Conservation (phyloP, 2,888 invertebrate genomes). For the Caenorhabditis imperialis region DNA sequence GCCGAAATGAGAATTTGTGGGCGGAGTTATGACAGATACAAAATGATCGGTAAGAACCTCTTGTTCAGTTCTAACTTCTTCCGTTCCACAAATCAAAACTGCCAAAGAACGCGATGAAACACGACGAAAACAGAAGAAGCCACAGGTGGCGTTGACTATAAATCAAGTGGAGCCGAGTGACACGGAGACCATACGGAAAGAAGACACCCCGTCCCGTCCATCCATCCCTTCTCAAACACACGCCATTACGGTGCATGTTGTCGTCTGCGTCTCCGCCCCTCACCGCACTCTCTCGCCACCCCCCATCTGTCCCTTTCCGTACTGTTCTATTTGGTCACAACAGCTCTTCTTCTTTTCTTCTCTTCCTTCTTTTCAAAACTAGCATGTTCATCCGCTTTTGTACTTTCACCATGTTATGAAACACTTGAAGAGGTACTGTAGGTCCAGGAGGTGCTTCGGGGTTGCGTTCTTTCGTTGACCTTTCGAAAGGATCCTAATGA, state of each 20-base stretch:
- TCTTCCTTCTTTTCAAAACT: conserved; percentile 28
- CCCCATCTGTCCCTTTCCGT: conserved; percentile 17
- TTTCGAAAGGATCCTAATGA: too few species aligned
- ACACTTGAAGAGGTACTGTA: too few species aligned
- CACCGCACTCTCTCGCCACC: conserved; percentile 19
- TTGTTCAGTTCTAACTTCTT: too few species aligned
- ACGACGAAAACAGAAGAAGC: too few species aligned
- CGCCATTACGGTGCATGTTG: conserved; percentile 37
- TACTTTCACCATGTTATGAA: not conserved
- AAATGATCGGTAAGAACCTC: too few species aligned
- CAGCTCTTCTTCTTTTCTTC: conserved; percentile 30
- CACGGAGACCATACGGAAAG: conserved; percentile 33
- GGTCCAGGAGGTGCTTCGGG: too few species aligned
- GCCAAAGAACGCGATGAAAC: too few species aligned
- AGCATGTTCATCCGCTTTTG: conserved; percentile 17
- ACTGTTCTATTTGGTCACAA: conserved; percentile 29
- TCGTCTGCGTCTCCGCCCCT: conserved; percentile 20
- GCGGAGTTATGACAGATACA: too few species aligned
- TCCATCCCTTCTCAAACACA: conserved; percentile 6
- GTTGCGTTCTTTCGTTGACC: too few species aligned
- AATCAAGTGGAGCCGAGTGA: conserved; percentile 31
- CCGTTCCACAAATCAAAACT: too few species aligned
- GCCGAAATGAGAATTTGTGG: too few species aligned
- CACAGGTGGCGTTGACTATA: too few species aligned
- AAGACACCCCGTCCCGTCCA: conserved; percentile 28